A percentile compares a stretch with the other conserved stretches of the same genome.
phyloP scores from a whole-genome alignment of 1,140 invertebrate genomes.

The Euwallacea fornicatus region DNA sequence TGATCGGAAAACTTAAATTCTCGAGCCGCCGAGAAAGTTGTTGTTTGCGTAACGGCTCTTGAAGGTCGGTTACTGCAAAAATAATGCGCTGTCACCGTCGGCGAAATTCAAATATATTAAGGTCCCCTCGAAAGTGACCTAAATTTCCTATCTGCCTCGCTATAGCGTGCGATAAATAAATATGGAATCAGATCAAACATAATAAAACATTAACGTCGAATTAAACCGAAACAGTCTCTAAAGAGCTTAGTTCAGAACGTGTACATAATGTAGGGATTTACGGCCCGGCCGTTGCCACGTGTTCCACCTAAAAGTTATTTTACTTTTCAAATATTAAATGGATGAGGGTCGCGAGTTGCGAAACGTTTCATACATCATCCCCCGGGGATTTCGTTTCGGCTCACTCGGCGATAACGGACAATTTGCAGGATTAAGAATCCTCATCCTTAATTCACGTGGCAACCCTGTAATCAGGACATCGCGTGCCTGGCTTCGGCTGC shows the following conservation, averaged over 20 bases:
- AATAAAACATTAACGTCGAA: conserved; percentile 25
- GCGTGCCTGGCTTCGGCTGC: conserved; percentile 24
- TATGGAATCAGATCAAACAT: conserved; percentile 25
- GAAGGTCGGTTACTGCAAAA: too few species aligned
- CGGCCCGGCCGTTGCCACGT: conserved; percentile 8
- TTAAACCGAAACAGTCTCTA: conserved; percentile 14
- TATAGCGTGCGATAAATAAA: conserved; percentile 24
- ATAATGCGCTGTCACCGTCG: neutral
- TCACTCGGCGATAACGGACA: neutral
- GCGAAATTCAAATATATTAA: conserved; percentile 5
- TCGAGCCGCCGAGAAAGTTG: too few species aligned
- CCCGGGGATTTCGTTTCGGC: neutral
- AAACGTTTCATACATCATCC: neutral
- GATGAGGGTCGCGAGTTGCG: neutral
- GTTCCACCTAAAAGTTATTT: neutral
- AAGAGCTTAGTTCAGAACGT: conserved; percentile 15
- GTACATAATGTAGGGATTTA: conserved; percentile 16
- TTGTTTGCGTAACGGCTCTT: too few species aligned
- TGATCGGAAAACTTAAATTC: conserved; percentile 43
- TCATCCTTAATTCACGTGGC: conserved; percentile 6
- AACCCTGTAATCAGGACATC: conserved; percentile 27
- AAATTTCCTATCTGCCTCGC: conserved; percentile 18
- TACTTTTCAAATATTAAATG: neutral
- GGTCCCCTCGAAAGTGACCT: conserved; percentile 5
- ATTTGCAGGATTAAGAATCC: neutral